These are phyloP conservation scores for Neoseiulus cucumeris DNA, from an alignment of 1,140 invertebrate genomes.

Conservation along the genomic window DNA sequence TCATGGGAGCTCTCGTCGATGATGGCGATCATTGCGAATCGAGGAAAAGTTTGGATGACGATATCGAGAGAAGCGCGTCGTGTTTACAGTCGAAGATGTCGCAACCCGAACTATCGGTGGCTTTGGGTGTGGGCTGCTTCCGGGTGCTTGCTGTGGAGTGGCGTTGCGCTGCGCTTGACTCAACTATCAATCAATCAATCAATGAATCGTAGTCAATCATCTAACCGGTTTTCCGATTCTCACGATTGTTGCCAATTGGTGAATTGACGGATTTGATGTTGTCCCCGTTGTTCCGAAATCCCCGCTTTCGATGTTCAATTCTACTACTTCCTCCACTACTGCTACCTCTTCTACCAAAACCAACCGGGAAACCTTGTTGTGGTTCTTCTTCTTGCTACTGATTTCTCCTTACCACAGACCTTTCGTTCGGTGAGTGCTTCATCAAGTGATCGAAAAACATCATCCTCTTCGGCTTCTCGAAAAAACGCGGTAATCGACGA, in stretches of 20 bases:
- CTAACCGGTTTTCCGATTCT: slow-evolving; percentile 12
- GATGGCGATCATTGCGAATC: no score
- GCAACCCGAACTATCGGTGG: not conserved
- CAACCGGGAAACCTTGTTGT: slow-evolving; percentile 13
- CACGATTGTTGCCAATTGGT: not conserved
- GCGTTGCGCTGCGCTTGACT: not conserved
- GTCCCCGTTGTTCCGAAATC: slow-evolving; percentile 29
- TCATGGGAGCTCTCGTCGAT: no score
- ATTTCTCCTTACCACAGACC: slow-evolving; percentile 25
- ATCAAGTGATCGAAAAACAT: no score
- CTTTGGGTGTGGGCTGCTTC: no score
- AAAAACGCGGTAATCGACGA: not conserved
- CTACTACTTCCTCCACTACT: not conserved
- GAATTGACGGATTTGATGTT: slow-evolving; percentile 14
- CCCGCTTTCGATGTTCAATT: slow-evolving; percentile 9
- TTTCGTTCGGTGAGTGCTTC: slow-evolving; percentile 32
- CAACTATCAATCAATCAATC: slow-evolving; percentile 13
- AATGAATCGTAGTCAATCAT: not conserved
- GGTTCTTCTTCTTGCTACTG: slow-evolving; percentile 18
- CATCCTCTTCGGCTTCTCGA: slow-evolving; percentile 17
- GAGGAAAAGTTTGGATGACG: no score
- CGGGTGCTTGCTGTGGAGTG: no score
- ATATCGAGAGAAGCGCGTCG: no score
- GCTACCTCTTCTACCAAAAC: slow-evolving; percentile 21
- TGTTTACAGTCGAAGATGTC: no score